phyloP scores from a whole-genome alignment of 2,888 invertebrate species.

The Fragum fragum region DNA sequence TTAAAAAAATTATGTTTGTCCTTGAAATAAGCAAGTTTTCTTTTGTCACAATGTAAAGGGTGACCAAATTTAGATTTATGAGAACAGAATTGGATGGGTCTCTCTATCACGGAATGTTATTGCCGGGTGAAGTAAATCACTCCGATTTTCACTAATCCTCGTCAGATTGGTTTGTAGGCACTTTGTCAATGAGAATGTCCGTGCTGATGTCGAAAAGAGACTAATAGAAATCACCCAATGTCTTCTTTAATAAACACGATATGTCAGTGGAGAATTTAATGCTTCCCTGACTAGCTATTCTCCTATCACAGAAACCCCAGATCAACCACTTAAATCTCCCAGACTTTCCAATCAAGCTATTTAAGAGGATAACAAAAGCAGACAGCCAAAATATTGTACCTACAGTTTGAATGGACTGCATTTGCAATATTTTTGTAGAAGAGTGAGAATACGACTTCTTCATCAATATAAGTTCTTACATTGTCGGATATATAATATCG shows the following conservation, averaged over 20 bases:
- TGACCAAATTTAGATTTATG: neutral
- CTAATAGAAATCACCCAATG: slow-evolving; percentile 32
- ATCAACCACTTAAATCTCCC: slow-evolving; percentile 1
- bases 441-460: no score
- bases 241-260: slow-evolving; percentile 29
- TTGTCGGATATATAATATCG: no score
- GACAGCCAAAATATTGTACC: no score
- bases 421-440: no score
- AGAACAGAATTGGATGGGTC: slow-evolving; percentile 1
- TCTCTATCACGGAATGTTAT: slow-evolving; percentile 13
- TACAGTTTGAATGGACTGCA: no score
- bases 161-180: slow-evolving; percentile 27
- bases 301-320: neutral
- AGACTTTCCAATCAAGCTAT: slow-evolving; percentile 5
- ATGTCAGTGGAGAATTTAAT: slow-evolving; percentile 27
- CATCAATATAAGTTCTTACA: no score
- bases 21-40: neutral
- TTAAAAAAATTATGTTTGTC: no score
- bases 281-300: slow-evolving; percentile 9
- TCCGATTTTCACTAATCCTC: slow-evolving; percentile 15
- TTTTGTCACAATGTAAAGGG: neutral
- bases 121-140: slow-evolving; percentile 14
- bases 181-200: slow-evolving; percentile 26
- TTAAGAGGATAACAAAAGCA: neutral
- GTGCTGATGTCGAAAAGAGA: slow-evolving; percentile 21